Conservation (phyloP, 2,888 invertebrate species). For the Drosophila neonasuta region DNA sequence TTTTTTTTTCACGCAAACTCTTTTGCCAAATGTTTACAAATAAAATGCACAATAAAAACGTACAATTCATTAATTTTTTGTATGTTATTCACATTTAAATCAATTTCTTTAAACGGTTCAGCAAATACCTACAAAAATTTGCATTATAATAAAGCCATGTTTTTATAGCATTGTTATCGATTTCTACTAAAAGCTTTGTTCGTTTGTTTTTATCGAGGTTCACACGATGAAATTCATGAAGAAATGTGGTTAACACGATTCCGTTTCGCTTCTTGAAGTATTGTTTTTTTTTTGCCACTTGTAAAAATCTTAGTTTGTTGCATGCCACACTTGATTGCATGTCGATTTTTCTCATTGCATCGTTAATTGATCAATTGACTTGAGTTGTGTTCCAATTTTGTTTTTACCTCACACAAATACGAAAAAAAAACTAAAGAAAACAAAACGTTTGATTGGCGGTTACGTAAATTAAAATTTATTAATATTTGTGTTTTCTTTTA, state of each 20-base stretch:
- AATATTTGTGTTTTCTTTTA: slow-evolving; percentile 50
- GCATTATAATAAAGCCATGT: slow-evolving; percentile 15
- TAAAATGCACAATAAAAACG: not conserved
- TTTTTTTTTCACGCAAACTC: not conserved
- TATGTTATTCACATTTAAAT: slow-evolving; percentile 15
- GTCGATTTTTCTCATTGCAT: slow-evolving; percentile 44
- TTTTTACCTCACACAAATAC: slow-evolving; percentile 31
- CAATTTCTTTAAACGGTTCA: slow-evolving; percentile 7
- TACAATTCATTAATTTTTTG: not conserved
- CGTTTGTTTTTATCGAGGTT: not conserved
- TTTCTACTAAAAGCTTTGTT: slow-evolving; percentile 12
- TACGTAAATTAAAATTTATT: slow-evolving; percentile 66
- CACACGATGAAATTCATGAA: slow-evolving; percentile 1
- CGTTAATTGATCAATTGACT: slow-evolving; percentile 69
- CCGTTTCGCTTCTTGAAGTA: not conserved
- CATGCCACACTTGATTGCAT: slow-evolving; percentile 31
- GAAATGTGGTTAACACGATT: not conserved
- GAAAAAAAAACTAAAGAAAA: slow-evolving; percentile 16
- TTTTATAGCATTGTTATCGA: slow-evolving; percentile 2
- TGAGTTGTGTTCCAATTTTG: slow-evolving; percentile 28
- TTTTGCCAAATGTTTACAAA: not conserved
- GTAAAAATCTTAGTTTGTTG: not conserved
- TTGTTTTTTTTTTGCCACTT: not conserved
- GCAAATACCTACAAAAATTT: slow-evolving; percentile 16
- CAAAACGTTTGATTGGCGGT: slow-evolving; percentile 58